phyloP scores from a whole-genome alignment of 2,113 vertebrate species.

The Forbesichthys papilliferus region DNA sequence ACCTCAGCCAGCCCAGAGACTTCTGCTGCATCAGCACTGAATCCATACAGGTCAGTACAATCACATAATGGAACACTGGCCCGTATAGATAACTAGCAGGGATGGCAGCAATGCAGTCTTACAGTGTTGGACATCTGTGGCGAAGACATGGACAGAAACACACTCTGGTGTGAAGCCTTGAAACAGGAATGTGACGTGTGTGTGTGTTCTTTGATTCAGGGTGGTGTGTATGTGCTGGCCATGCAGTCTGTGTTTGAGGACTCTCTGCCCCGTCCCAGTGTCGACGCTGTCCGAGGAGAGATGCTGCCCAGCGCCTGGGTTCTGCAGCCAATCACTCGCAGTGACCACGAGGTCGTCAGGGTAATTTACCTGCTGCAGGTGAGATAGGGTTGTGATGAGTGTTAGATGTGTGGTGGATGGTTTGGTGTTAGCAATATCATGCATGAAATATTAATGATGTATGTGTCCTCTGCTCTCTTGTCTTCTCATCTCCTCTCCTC shows the following conservation, averaged over 20 bases:
- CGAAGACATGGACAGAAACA: neutral
- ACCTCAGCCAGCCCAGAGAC: conserved; percentile 89
- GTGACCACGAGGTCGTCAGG: conserved; percentile 83
- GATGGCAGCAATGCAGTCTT: neutral
- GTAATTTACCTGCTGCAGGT: conserved; percentile 92
- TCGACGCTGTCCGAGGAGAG: conserved; percentile 87
- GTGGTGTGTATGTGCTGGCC: conserved; percentile 82
- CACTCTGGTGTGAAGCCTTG: neutral
- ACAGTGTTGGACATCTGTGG: conserved; percentile 11
- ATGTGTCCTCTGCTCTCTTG: neutral
- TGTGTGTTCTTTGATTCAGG: conserved; percentile 66
- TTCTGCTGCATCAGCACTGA: conserved; percentile 95
- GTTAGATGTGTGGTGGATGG: neutral
- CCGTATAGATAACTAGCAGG: conserved; percentile 7
- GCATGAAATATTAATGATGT: neutral
- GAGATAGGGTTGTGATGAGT: conserved; percentile 16
- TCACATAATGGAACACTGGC: conserved; percentile 15
- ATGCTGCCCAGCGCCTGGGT: conserved; percentile 95
- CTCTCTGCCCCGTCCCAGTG: conserved; percentile 86
- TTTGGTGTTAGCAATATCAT: neutral
- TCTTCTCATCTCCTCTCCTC: neutral
- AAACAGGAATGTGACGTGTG: neutral
- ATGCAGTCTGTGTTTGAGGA: conserved; percentile 91
- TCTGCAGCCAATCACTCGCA: conserved; percentile 79
- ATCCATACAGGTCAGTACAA: conserved; percentile 84